Conservation (phyloP, 1,140 invertebrate genomes). For the Arctopsyche grandis region DNA sequence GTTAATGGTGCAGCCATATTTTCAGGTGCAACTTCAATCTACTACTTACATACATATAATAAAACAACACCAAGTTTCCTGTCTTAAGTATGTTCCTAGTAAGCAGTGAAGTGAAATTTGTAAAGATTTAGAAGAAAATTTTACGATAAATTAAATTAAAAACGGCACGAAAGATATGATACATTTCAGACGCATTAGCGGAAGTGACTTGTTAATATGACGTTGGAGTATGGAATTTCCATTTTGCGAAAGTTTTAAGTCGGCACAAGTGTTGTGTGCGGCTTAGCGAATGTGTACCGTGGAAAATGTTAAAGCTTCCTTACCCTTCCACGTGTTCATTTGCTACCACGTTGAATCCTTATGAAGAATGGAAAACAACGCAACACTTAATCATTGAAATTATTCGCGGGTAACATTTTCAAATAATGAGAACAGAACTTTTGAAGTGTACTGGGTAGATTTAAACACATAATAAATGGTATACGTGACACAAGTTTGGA, state of each 20-base stretch:
- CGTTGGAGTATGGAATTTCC: not conserved
- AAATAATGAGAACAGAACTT: too few species aligned
- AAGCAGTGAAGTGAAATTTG: not conserved
- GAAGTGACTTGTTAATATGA: conserved; percentile 12
- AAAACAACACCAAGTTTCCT: not conserved
- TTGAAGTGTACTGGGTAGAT: too few species aligned
- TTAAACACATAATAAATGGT: too few species aligned
- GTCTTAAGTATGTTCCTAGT: not conserved
- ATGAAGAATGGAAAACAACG: not conserved
- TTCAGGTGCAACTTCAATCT: conserved; percentile 47
- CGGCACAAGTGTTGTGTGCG: not conserved
- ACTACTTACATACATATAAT: not conserved
- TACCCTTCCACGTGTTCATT: not conserved
- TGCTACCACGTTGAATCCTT: not conserved
- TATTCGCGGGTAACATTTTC: not conserved
- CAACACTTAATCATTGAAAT: conserved; percentile 6
- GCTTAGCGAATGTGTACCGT: conserved; percentile 6
- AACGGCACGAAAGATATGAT: too few species aligned
- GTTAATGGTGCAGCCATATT: conserved; percentile 50
- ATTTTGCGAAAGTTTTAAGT: conserved; percentile 7
- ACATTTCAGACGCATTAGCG: not conserved
- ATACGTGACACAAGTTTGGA: too few species aligned
- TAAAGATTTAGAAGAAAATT: too few species aligned
- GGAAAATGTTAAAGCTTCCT: not conserved
- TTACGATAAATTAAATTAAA: too few species aligned